Base-by-base conservation (phyloP, 1,140 invertebrate genomes). In the Halotydeus destructor region DNA sequence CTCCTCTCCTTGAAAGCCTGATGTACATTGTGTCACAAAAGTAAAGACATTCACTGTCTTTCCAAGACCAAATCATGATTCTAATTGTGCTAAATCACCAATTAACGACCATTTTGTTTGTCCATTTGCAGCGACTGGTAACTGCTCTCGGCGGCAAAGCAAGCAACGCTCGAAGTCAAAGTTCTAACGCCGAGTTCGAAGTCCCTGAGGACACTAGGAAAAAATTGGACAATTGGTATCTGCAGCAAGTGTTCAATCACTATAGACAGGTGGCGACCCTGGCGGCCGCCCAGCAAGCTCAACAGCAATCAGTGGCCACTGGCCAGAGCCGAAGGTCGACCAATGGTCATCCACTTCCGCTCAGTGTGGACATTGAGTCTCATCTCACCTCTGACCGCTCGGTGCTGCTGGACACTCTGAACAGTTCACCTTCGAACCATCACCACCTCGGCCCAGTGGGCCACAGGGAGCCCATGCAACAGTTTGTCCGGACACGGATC, bases 361-460 rank as follows among this genome's bases (percentile, higher is more conserved):
- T 22, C 43, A 38, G 43, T 16, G 16, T n/a, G 16, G 16, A 31
- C 12, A 31, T 31, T 12, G 16, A 2, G 12, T 31, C 12, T 16
- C 18, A 31, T n/a, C 18, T 12, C 30, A n/a, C 30, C 30, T 31
- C 12, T 31, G 12, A 16, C 12, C 30, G 16, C 18, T 31, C 30
- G 12, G 12, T 31, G 30, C 12, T 4, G 30, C 12, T 31, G 30
- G 16, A n/a, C 43, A 31, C 38, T 71, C 74, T 54, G 73, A 60
- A 51, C 72, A 76, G 56, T 75, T 75, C 57, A 72, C 74, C 5
- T 79, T 76, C 80, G 81, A 56, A 85, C 85, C 63, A 85, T 81
- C 2, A 67, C 81, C 53, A 85, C 11, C n/a, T n/a, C 6, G 8
- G 24, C 35, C 16, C 12, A 37, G 4, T 11, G 6, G 4, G 24